phyloP scores from a whole-genome alignment of 1,140 invertebrate species.

The Meteorus sp. region DNA sequence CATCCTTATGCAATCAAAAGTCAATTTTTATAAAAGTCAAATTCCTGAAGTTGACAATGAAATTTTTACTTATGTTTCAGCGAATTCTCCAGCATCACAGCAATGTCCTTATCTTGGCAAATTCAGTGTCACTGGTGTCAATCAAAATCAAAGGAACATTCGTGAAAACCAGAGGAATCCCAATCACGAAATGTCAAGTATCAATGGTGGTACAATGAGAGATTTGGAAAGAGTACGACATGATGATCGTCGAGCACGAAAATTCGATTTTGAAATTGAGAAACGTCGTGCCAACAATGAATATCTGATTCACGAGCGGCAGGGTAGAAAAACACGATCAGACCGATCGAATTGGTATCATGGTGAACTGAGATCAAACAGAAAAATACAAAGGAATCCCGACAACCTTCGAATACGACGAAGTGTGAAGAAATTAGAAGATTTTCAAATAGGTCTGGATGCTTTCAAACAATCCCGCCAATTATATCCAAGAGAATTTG shows the following conservation, averaged over 20 bases:
- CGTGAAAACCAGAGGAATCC: slow-evolving; percentile 54
- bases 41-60: too few species aligned
- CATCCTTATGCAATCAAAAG: too few species aligned
- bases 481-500: slow-evolving; percentile 38
- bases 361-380: slow-evolving; percentile 2
- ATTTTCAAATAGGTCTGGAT: slow-evolving; percentile 42
- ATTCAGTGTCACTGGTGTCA: slow-evolving; percentile 66
- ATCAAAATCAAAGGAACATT: slow-evolving; percentile 55
- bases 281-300: slow-evolving; percentile 52
- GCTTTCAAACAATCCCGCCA: slow-evolving; percentile 35
- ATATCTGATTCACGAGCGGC: slow-evolving; percentile 44
- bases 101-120: slow-evolving; percentile 72
- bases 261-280: slow-evolving; percentile 48
- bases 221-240: slow-evolving; percentile 49
- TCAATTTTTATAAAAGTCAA: too few species aligned
- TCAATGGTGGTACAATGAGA: slow-evolving; percentile 40
- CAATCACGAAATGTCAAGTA: too few species aligned
- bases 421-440: slow-evolving; percentile 37
- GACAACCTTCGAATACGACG: slow-evolving; percentile 23
- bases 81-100: slow-evolving; percentile 65
- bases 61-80: slow-evolving; percentile 61
- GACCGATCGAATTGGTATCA: slow-evolving; percentile 28
- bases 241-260: slow-evolving; percentile 40
- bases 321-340: slow-evolving; percentile 39
- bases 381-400: slow-evolving; percentile 17